Base-by-base conservation (phyloP, 2,113 vertebrate genomes). In the Brachypteracias leptosomus region DNA sequence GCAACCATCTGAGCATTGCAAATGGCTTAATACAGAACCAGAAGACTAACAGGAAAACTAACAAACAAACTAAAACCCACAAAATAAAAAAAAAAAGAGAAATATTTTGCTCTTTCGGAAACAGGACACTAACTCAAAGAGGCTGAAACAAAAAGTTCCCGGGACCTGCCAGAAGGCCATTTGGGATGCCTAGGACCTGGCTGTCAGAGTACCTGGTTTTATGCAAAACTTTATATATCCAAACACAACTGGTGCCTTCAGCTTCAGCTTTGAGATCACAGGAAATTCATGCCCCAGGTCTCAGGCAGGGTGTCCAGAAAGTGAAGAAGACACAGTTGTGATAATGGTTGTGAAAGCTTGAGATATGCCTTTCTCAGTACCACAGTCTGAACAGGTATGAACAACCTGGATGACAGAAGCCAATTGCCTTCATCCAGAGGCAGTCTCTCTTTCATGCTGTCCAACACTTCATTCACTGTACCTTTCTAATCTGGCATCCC, bases 401-500 rank as follows among this genome's bases (percentile, higher is more conserved):
- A 65, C 4, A 35, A 18, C 62, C n/a, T 44, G 42, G 17, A 25
- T 15, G 33, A 47, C 20, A 68, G 54, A 20, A 84, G 61, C 29
- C 44, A 63, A 63, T 35, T 62, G 40, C 52, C 46, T 81, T 1
- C 3, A 51, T 18, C 40, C 26, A 46, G 28, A 26, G 29, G 42
- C 1, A 0, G 7, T n/a, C 33, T 49, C 52, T 72, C 29, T 29
- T 68, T 51, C 1, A 0, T 11, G 24, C 40, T 2, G 3, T 54
- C 31, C 38, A 46, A 65, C 14, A 2, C 7, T 59, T 36, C 7
- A 7, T 46, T 46, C 3, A 0, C 31, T 38, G 6, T 40, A 31
- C 13, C 29, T 73, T 62, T 84, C 33, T n/a, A 29, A 71, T 17
- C 15, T 1, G 4, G 16, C 46, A 47, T 51, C 46, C 52, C 65